Base-by-base conservation (phyloP, 2,113 vertebrate species). In the Xenopus borealis region DNA sequence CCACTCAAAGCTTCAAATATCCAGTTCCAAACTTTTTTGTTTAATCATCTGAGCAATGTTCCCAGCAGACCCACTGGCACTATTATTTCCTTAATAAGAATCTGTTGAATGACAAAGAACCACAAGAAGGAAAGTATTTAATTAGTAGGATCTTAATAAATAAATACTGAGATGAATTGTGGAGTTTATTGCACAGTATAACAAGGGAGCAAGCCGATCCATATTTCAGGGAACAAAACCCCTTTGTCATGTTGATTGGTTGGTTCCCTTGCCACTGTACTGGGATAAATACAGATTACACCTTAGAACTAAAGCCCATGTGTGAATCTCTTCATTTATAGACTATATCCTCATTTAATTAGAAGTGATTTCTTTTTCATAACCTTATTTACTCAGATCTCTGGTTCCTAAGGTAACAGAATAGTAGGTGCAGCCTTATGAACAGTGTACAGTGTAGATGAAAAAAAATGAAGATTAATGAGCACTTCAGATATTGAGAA, bases 321-420 rank as follows among this genome's bases (percentile, higher is more conserved):
- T 62, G 73, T 69, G 73, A 69, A 69, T 76, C 73, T 63, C 66
- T 76, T 76, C 73, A 88, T 89, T 89, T 88, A 82, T 84, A 88
- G 83, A 81, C 80, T 88, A 79, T 86, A 79, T 86, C 88, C 89
- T 84, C 85, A 91, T 94, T 93, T 95, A 92, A 94, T 94, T 93
- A 93, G 92, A 83, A 90, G 90, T 91, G 91, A 90, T 93, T 93
- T 88, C 88, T 92, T 86, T 86, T 88, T 91, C 84, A 86, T 89
- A 93, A 93, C 92, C 91, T 83, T 93, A 92, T 95, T 95, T 93
- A 94, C 94, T 91, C 83, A 85, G 85, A 84, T 89, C 86, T 88
- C 82, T 85, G 76, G 92, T 96, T 94, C 89, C 95, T 94, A 95
- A 90, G 92, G 94, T 91, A 97, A 96, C 94, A 84, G 88, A 82